Evolutionary conservation across 2,888 invertebrate genomes (phyloP), one percentile per base, ranked within the genome.

Genomic region (Ptilodon capucinus): DNA sequence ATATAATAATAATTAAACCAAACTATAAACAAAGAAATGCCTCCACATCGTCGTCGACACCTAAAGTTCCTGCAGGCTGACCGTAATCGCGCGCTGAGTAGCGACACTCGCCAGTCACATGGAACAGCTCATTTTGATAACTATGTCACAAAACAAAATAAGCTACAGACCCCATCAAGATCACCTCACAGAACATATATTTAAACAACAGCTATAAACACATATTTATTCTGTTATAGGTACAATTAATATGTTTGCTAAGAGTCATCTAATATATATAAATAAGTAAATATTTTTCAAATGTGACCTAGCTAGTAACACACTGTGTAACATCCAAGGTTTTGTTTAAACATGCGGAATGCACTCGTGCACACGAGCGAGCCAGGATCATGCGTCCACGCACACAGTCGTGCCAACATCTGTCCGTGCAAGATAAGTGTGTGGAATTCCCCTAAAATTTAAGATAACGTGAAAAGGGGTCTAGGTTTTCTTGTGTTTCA

Each of bases 381-480:
- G n/a, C 28, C 11, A 28, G 28, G n/a, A 28, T 11, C 28, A 14
- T 32, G 32, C 32, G 32, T 14, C 6, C 35, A 19, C 23, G n/a
- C 25, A 1, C 23, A 40, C 17, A 44, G 30, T 53, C 63, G 64
- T 60, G 62, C 51, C 23, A 39, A 28, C 41, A 38, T 35, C 19
- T 18, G 44, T 43, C 48, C 62, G 47, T 47, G 57, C 49, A 40
- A 43, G 45, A 44, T 42, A 52, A 32, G 59, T 52, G 48, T 51
- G 57, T 47, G 53, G 39, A 25, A 28, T 48, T 57, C 42, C 49
- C 49, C 48, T 57, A 59, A 51, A 51, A 44, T 40, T 34, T 44
- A 43, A 48, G 45, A 34, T 54, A 62, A 48, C 53, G 45, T 44
- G 17, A 19, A 30, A n/a, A 53, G 51, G 49, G 47, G 48, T 62